Evolutionary conservation across 2,797 vertebrate genomes (phyloP), one percentile per base, ranked within the genome.

Genomic region (Sciaenops ocellatus): DNA sequence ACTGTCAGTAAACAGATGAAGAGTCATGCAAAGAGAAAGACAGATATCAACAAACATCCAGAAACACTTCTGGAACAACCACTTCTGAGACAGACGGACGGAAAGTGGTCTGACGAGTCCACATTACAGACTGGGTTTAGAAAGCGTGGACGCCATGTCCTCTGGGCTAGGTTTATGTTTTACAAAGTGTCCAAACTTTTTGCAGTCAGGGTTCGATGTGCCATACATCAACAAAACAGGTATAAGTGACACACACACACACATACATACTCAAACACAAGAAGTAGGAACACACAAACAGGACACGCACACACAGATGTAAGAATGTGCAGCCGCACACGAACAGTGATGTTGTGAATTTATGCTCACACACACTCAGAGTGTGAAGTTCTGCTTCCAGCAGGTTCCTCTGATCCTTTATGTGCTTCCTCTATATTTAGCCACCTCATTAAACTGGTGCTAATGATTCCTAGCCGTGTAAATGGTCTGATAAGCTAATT

Each of bases 401-500:
- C 82, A 84, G 74, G 66, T 66, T 86, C 84, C 73, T 84, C 77
- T 28, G 47, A 60, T 79, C 63, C 86, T 87, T 85, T 82, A 86
- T 83, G 82, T 59, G 84, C 48, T 61, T 48, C 59, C 63, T 79
- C 92, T 93, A 90, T 91, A 87, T 91, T 90, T 87, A 89, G 82
- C 75, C 78, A 50, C 69, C 88, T 90, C 89, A 85, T 90, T 90
- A 92, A 89, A 85, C 28, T 4, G 57, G 22, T 69, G 87, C 80
- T 91, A 87, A 92, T 87, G 89, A 88, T 81, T 87, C 82, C 54
- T 48, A 69, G 86, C 57, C 79, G 76, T 90, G 88, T 90, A 86
- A 91, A 91, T 87, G 88, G 84, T 85, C 83, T 59, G 87, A 91
- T 90, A 85, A 70, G 82, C 76, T 85, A 86, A 90, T 92, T 89